Evolutionary conservation across 2,797 vertebrate species (phyloP).

Genomic region (Catharus ustulatus): DNA sequence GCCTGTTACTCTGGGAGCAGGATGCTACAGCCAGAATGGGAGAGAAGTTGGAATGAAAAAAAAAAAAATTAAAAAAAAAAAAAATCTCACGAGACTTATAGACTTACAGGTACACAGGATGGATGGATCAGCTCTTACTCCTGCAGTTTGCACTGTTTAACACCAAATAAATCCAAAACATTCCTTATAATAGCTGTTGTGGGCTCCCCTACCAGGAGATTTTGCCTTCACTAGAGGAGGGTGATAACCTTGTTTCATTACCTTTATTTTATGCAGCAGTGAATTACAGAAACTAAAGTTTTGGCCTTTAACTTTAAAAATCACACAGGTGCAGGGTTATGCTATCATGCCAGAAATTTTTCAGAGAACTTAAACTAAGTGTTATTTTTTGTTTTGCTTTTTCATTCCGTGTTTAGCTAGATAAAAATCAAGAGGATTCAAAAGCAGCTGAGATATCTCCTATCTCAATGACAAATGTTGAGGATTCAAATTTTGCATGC

Average conservation of each 20-base stretch:
- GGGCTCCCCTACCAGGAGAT: neutral
- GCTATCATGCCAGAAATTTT: neutral
- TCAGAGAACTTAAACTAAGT: neutral
- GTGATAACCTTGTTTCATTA: neutral
- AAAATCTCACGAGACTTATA: neutral
- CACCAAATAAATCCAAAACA: neutral
- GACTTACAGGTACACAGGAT: neutral
- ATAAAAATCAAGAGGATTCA: neutral
- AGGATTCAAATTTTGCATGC: neutral
- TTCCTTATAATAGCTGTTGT: neutral
- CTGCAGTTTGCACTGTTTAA: neutral
- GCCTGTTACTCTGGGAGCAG: neutral
- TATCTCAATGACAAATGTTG: neutral
- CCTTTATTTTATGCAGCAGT: neutral
- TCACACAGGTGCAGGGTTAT: neutral
- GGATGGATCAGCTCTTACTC: neutral
- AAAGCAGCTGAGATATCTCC: neutral
- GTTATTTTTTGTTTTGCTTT: neutral
- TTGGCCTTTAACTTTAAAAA: neutral
- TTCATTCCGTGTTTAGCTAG: rapidly evolving
- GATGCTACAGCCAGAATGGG: neutral
- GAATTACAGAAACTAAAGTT: neutral
- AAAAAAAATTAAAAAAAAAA: too few species aligned
- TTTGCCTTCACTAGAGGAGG: neutral
- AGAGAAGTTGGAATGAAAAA: neutral